These are phyloP conservation scores for Nebria brevicollis DNA, from an alignment of 2,888 invertebrate genomes.

Conservation along the genomic window DNA sequence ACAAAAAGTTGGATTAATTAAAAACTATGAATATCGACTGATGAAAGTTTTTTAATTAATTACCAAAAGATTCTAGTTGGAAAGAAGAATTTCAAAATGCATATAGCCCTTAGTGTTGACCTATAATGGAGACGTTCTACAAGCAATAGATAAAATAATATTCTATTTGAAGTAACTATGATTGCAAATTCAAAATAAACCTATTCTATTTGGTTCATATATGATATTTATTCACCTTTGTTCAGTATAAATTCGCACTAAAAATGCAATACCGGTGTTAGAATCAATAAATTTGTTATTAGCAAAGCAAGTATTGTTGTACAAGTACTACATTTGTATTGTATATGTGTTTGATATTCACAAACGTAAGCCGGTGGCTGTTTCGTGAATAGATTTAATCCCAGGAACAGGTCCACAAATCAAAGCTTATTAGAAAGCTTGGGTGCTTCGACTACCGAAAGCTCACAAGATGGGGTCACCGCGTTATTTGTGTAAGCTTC, in stretches of 20 bases:
- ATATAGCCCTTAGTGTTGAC: too few species aligned
- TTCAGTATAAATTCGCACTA: neutral
- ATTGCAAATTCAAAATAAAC: too few species aligned
- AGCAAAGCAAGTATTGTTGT: neutral
- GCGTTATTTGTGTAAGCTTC: neutral
- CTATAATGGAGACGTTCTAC: too few species aligned
- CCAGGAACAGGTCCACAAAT: slow-evolving; percentile 18
- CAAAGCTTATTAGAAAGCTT: slow-evolving; percentile 18
- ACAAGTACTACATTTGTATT: neutral
- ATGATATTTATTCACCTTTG: too few species aligned
- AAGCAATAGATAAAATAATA: too few species aligned
- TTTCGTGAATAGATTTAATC: slow-evolving; percentile 21
- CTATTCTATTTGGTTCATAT: too few species aligned
- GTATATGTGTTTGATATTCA: slow-evolving; percentile 20
- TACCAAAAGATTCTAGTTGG: too few species aligned
- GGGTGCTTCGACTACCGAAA: neutral
- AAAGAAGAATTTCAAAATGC: too few species aligned
- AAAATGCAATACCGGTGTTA: neutral
- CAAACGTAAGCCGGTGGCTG: slow-evolving; percentile 14
- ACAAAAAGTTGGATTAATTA: too few species aligned
- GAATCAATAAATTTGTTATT: slow-evolving; percentile 10
- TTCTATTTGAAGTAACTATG: too few species aligned
- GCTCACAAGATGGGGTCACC: neutral
- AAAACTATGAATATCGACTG: too few species aligned
- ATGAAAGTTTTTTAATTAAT: too few species aligned